A percentile compares a stretch with the other conserved stretches of the same genome.
phyloP scores from a whole-genome alignment of 2,888 invertebrate species.

The Mactromeris polynyma region DNA sequence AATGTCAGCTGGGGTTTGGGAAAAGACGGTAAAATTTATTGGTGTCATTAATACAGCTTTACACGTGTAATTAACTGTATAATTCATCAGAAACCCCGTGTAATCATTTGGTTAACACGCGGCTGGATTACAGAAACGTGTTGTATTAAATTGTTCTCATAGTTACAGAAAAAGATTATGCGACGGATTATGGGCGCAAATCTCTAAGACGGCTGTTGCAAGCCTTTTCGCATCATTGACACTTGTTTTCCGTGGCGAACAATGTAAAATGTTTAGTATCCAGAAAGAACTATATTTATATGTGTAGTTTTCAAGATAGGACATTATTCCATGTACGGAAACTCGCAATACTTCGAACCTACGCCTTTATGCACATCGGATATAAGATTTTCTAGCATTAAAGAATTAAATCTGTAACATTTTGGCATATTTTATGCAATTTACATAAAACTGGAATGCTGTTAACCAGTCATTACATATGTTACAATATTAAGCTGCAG shows the following conservation, averaged over 20 bases:
- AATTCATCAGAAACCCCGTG: constrained; percentile 27
- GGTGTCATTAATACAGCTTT: constrained; percentile 25
- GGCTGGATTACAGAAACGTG: constrained; percentile 59
- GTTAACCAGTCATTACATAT: background rate
- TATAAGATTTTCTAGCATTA: background rate
- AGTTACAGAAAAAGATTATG: constrained; percentile 44
- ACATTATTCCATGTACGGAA: background rate
- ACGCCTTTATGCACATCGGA: background rate
- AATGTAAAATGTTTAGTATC: background rate
- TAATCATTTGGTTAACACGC: constrained; percentile 45
- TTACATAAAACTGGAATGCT: background rate
- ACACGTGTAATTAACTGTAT: constrained; percentile 44
- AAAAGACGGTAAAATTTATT: constrained; percentile 36
- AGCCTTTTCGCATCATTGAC: constrained; percentile 11
- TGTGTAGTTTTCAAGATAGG: background rate
- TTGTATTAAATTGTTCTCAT: constrained; percentile 54
- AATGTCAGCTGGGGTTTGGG: constrained; percentile 3
- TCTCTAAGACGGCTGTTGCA: constrained; percentile 55
- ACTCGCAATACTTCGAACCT: background rate
- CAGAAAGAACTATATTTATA: background rate
- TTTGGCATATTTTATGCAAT: background rate
- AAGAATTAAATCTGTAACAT: background rate
- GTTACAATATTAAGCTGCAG: background rate
- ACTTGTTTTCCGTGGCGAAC: background rate
- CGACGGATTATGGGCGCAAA: constrained; percentile 43